Percentiles rank a stretch among this genome's conserved stretches.
Conservation (phyloP, 2,797 vertebrate species). For the Podarcis lilfordi region DNA sequence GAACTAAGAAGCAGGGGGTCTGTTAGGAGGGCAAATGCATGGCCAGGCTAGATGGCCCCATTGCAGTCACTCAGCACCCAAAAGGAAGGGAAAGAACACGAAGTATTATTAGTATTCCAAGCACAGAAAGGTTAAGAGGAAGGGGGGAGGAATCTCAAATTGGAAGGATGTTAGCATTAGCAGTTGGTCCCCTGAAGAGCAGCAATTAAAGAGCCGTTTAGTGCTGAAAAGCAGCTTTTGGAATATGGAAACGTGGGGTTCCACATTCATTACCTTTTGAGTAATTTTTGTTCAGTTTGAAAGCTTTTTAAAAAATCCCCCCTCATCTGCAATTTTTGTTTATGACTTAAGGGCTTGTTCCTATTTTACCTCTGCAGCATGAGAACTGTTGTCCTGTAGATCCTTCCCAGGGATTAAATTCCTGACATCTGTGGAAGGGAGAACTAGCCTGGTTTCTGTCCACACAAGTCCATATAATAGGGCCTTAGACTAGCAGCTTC, state of each 20-base stretch:
- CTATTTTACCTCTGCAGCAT: neutral
- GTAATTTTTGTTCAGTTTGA: neutral
- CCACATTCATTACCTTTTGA: neutral
- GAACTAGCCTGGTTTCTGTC: neutral
- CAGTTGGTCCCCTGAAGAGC: slow-evolving; percentile 21
- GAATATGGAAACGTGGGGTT: neutral
- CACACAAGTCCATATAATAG: neutral
- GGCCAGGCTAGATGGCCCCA: neutral
- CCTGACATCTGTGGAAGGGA: neutral
- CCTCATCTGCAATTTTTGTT: neutral
- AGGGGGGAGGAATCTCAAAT: neutral
- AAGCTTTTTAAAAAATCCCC: neutral
- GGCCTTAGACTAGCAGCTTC: neutral
- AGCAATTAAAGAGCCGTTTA: slow-evolving; percentile 8
- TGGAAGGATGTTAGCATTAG: slow-evolving; percentile 28
- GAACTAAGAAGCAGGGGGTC: neutral
- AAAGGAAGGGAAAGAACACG: neutral
- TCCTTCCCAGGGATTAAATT: neutral
- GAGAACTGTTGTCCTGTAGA: neutral
- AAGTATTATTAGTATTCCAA: slow-evolving; percentile 21
- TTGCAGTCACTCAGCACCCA: neutral
- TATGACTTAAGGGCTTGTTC: neutral
- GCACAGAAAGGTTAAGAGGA: slow-evolving; percentile 14
- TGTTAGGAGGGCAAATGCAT: neutral
- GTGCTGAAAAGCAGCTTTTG: neutral